Evolutionary conservation across 2,113 vertebrate species (phyloP).

Genomic region (Heterotilapia buettikoferi): DNA sequence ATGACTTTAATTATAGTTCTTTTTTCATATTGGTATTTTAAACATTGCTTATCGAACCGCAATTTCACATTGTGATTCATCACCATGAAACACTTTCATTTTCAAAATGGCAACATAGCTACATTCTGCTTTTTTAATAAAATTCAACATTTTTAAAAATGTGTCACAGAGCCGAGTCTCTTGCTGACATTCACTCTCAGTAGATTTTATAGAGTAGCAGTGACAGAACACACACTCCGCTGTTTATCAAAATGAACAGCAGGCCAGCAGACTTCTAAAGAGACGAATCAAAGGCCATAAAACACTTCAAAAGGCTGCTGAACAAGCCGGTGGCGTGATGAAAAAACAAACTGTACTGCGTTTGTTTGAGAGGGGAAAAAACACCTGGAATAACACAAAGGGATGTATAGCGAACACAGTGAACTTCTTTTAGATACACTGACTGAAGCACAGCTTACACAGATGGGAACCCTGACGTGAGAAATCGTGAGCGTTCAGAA

Average conservation of each 20-base stretch:
- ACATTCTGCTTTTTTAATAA: neutral
- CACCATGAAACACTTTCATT: neutral
- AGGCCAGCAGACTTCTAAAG: constrained; percentile 5
- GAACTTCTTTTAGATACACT: neutral
- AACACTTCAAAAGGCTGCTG: constrained; percentile 34
- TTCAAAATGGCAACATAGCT: neutral
- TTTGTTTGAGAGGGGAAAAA: constrained; percentile 15
- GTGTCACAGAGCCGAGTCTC: neutral
- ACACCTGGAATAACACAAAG: constrained; percentile 57
- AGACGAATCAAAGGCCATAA: constrained; percentile 11
- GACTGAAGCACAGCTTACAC: neutral
- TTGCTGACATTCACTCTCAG: neutral
- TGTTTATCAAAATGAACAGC: constrained; percentile 14
- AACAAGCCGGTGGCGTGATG: neutral
- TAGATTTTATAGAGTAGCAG: neutral
- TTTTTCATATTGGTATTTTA: neutral
- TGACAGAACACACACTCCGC: neutral
- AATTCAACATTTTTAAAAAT: neutral
- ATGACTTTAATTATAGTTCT: neutral
- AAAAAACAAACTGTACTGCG: constrained; percentile 36
- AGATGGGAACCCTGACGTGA: neutral
- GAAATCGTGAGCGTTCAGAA: neutral
- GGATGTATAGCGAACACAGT: neutral
- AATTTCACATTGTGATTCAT: neutral
- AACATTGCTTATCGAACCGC: neutral